Evolutionary conservation across 2,888 invertebrate genomes (phyloP), one percentile per base, ranked within the genome.

Genomic region (Eristalis pertinax): DNA sequence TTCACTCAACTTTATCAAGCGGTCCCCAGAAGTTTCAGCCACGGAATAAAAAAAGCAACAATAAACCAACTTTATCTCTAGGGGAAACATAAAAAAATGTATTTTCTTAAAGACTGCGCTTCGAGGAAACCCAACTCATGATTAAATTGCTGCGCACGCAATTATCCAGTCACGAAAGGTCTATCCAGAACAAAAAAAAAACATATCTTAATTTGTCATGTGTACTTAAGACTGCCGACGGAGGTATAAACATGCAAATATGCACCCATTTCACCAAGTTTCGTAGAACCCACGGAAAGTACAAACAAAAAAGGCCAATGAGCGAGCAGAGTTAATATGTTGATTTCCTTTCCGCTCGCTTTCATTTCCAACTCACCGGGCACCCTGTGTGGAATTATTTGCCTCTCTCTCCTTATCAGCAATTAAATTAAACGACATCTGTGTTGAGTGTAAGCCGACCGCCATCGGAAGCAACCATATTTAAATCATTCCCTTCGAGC

Each of bases 381-480:
- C 81, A 82, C 81, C 81, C 70, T 32, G 70, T 56, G 43, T 35
- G 29, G 35, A 77, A 73, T 69, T 68, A 63, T 62, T 38, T 19
- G 32, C 32, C 10, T 19, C 41, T n/a, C 60, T 75, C 58, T 76
- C 63, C 78, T 83, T 86, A 87, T 83, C 87, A 73, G 84, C 79
- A 87, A 87, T 87, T 79, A 87, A 87, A 84, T 80, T 83, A 87
- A 87, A 87, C 64, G 87, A 87, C 87, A 87, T 76, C 84, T 79
- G 86, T 78, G 75, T 64, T 41, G 22, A 72, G 76, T 60, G 65
- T 75, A 75, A 24, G 24, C 35, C 74, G 43, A 35, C 81, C 63
- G 68, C 76, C 84, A 65, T 50, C 62, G 24, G 32, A 63, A 15
- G 72, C 87, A 76, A 84, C 87, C 87, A 87, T 87, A 87, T 87